phyloP scores from a whole-genome alignment of 2,797 vertebrate species.

The Epinephelus malabaricus region DNA sequence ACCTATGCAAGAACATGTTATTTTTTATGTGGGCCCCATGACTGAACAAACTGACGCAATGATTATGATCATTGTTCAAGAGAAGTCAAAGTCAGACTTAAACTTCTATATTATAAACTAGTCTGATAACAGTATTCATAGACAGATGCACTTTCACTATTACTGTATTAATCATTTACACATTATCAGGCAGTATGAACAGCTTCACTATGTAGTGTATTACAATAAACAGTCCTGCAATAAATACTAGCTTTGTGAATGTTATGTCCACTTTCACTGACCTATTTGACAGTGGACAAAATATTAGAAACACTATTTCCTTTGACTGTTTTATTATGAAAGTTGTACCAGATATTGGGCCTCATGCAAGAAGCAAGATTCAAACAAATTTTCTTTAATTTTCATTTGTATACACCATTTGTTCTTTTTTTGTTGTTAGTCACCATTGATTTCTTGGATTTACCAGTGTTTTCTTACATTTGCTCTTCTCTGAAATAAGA shows the following conservation, averaged over 20 bases:
- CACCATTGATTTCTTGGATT: too few relatives aligned
- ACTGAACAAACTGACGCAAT: neutral
- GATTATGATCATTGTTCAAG: neutral
- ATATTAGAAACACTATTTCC: neutral
- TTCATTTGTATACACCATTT: too few relatives aligned
- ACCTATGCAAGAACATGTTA: conserved; percentile 25
- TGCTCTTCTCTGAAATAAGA: too few relatives aligned
- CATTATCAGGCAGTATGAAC: neutral
- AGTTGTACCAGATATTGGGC: too few relatives aligned
- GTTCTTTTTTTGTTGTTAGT: too few relatives aligned
- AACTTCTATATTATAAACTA: neutral
- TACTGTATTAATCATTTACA: conserved; percentile 8
- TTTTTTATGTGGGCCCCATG: neutral
- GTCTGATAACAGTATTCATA: neutral
- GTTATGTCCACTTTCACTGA: neutral
- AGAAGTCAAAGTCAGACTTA: neutral
- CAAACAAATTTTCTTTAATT: too few relatives aligned
- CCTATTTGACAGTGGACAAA: neutral
- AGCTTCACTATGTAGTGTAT: neutral
- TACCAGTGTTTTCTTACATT: too few relatives aligned
- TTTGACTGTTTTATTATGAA: neutral
- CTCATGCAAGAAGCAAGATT: too few relatives aligned
- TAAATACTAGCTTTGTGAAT: neutral
- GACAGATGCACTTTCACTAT: neutral
- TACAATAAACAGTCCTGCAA: conserved; percentile 12